These are phyloP conservation scores for Nemotelus nigrinus DNA, from an alignment of 2,888 invertebrate genomes.

Conservation along the genomic window DNA sequence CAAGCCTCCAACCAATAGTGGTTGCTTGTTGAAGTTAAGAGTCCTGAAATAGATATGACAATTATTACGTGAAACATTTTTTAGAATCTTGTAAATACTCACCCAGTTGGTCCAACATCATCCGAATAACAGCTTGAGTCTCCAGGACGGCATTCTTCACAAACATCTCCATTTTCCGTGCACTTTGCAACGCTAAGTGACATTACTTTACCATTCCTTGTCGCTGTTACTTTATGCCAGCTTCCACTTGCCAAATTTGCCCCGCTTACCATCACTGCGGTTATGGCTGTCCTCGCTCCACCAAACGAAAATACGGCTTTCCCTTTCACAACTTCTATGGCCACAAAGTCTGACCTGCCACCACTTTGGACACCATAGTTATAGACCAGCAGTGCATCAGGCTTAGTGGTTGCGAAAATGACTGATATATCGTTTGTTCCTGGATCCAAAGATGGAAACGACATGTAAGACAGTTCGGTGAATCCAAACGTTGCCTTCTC, in stretches of 20 bases:
- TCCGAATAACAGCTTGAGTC: conserved; percentile 85
- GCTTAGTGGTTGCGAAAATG: conserved; percentile 89
- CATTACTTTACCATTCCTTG: conserved; percentile 87
- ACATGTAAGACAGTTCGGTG: conserved; percentile 87
- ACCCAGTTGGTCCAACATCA: conserved; percentile 90
- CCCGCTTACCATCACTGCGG: conserved; percentile 75
- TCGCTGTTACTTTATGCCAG: conserved; percentile 93
- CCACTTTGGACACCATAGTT: conserved; percentile 90
- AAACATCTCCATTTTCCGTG: conserved; percentile 85
- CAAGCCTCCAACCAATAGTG: conserved; percentile 86
- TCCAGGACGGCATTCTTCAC: conserved; percentile 86
- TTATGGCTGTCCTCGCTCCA: conserved; percentile 87
- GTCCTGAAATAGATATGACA: conserved; percentile 72
- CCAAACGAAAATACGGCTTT: conserved; percentile 90
- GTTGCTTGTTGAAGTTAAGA: conserved; percentile 89
- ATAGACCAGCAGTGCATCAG: conserved; percentile 87
- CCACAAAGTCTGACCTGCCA: conserved; percentile 91
- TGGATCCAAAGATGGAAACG: conserved; percentile 85
- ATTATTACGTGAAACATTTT: not conserved
- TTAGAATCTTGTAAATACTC: conserved; percentile 62
- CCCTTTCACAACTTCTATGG: conserved; percentile 87
- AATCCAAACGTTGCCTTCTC: conserved; percentile 92
- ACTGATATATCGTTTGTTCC: conserved; percentile 92
- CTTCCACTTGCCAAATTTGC: conserved; percentile 82
- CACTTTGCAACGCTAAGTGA: conserved; percentile 85